Conservation (phyloP, 2,888 invertebrate species). For the Phorcus lineatus region DNA sequence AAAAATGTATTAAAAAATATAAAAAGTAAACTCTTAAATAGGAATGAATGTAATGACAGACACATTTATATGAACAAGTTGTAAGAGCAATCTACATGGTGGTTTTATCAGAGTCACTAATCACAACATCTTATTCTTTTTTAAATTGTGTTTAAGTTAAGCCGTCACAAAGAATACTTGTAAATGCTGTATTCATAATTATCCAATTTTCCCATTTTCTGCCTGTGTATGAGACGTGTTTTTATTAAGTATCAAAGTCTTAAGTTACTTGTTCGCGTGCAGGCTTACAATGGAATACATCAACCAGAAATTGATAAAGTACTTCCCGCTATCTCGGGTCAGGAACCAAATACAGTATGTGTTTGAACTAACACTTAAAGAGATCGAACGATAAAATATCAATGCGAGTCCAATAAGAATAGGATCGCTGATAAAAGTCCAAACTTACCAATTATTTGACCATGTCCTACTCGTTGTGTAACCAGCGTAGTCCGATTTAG, state of each 20-base stretch:
- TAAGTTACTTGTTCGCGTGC: background rate
- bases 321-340: background rate
- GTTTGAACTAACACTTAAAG: slow-evolving; percentile 1
- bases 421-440: background rate
- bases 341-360: background rate
- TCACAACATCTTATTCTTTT: too few relatives aligned
- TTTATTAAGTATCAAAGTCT: background rate
- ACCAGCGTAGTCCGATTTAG: slow-evolving; percentile 69
- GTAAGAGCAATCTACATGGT: too few relatives aligned
- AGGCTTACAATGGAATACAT: background rate
- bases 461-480: slow-evolving; percentile 66
- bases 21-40: too few relatives aligned
- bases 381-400: background rate
- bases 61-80: too few relatives aligned
- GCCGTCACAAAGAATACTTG: too few relatives aligned
- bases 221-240: too few relatives aligned
- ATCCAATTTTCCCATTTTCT: too few relatives aligned
- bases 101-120: too few relatives aligned
- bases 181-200: too few relatives aligned
- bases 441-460: slow-evolving; percentile 67
- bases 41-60: too few relatives aligned
- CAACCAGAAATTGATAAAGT: background rate
- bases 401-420: background rate
- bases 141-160: too few relatives aligned
- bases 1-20: too few relatives aligned